Evolutionary conservation across 2,888 invertebrate genomes (phyloP).

Genomic region (Arrhopalites spinosus): DNA sequence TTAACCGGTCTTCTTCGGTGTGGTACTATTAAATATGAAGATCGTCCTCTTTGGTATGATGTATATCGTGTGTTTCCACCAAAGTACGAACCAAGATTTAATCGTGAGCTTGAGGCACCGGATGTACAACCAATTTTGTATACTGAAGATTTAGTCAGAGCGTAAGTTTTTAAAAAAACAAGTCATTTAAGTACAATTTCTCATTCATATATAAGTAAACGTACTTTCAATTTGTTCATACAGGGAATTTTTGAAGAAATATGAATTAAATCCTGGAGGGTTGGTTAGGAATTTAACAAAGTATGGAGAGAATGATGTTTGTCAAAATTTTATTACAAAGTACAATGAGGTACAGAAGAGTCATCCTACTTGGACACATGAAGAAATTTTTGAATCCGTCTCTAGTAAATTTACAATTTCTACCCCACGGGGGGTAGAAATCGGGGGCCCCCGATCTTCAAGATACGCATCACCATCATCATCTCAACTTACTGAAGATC

Average conservation of each 20-base stretch:
- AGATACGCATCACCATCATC: background rate
- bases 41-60: conserved; percentile 91
- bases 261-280: conserved; percentile 48
- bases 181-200: background rate
- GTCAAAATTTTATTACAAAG: conserved; percentile 64
- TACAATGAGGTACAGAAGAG: conserved; percentile 67
- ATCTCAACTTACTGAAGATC: background rate
- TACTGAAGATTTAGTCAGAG: conserved; percentile 79
- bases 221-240: conserved; percentile 29
- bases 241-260: conserved; percentile 60
- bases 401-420: conserved; percentile 60
- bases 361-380: conserved; percentile 63
- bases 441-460: too few relatives aligned
- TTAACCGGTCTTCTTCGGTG: conserved; percentile 77
- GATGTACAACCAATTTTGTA: conserved; percentile 76
- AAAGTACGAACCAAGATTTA: conserved; percentile 76
- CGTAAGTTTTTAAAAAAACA: conserved; percentile 67
- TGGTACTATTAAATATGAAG: conserved; percentile 78
- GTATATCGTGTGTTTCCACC: conserved; percentile 91
- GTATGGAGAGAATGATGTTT: conserved; percentile 39
- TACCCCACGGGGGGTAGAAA: too few relatives aligned
- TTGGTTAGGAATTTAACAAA: conserved; percentile 40
- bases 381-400: conserved; percentile 63
- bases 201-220: background rate
- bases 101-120: conserved; percentile 67